These are phyloP conservation scores for Sphaeramia orbicularis DNA, from an alignment of 2,797 vertebrate genomes.

Conservation along the genomic window DNA sequence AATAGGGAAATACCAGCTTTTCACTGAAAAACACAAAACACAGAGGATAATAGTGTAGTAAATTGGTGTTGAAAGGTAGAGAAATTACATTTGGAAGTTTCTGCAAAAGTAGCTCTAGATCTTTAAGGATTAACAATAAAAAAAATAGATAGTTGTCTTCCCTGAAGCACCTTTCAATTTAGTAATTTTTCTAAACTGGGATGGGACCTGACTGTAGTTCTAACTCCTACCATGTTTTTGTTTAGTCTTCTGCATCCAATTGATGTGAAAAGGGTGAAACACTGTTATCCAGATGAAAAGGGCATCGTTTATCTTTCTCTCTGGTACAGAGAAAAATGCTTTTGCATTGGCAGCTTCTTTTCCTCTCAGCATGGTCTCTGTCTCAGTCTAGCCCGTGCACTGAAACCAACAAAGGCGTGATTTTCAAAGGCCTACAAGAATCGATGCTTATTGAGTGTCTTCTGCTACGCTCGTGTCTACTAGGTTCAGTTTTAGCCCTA, in stretches of 20 bases:
- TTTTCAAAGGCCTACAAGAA: constrained; percentile 44
- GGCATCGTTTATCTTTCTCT: constrained; percentile 49
- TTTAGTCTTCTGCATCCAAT: constrained; percentile 17
- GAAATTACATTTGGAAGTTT: too few relatives aligned
- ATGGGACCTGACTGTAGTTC: constrained; percentile 6
- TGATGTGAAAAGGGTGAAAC: constrained; percentile 37
- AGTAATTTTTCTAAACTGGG: constrained; percentile 33
- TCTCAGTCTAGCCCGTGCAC: constrained; percentile 36
- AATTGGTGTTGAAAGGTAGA: too few relatives aligned
- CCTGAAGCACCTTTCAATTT: constrained; percentile 35
- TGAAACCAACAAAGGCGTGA: constrained; percentile 62
- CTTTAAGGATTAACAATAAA: background rate
- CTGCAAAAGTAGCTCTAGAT: background rate
- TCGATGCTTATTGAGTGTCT: constrained; percentile 31
- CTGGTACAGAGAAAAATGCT: constrained; percentile 49
- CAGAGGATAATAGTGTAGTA: too few relatives aligned
- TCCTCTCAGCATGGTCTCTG: constrained; percentile 53
- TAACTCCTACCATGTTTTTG: constrained; percentile 3
- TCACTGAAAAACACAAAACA: too few relatives aligned
- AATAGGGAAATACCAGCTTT: too few relatives aligned
- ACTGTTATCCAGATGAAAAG: constrained; percentile 37
- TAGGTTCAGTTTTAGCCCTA: constrained; percentile 44
- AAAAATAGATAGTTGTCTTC: constrained; percentile 13
- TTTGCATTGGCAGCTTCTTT: constrained; percentile 44
- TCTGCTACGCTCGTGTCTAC: constrained; percentile 33